phyloP scores from a whole-genome alignment of 2,113 vertebrate genomes.

The Natator depressus region DNA sequence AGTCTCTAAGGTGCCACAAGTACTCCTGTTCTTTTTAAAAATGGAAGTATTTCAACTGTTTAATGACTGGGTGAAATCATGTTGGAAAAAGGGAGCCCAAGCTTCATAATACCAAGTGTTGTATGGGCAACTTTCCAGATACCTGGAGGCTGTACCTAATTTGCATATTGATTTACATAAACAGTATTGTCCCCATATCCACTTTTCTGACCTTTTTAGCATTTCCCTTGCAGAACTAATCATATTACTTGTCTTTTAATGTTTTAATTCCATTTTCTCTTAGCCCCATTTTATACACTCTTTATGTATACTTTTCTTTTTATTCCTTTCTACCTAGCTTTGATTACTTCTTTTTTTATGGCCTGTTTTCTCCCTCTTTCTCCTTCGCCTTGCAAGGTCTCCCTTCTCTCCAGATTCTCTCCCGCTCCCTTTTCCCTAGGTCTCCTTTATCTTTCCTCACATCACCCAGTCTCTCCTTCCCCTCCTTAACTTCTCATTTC shows the following conservation, averaged over 20 bases:
- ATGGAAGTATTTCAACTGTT: slow-evolving; percentile 15
- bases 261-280: slow-evolving; percentile 48
- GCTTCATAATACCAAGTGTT: slow-evolving; percentile 65
- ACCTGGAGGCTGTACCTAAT: slow-evolving; percentile 62
- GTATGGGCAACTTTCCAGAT: slow-evolving; percentile 68
- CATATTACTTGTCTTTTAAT: slow-evolving; percentile 67
- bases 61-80: slow-evolving; percentile 38
- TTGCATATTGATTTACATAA: slow-evolving; percentile 74
- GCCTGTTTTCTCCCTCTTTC: neutral
- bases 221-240: slow-evolving; percentile 63
- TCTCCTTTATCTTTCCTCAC: neutral
- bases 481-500: neutral
- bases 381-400: neutral
- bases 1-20: too few species aligned
- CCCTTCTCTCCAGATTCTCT: neutral
- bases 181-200: slow-evolving; percentile 66
- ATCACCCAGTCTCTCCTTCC: neutral
- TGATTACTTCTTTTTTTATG: slow-evolving; percentile 7
- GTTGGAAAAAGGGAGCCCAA: slow-evolving; percentile 61
- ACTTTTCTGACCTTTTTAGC: slow-evolving; percentile 66
- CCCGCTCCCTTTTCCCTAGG: neutral
- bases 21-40: neutral
- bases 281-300: slow-evolving; percentile 30
- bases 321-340: neutral
- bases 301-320: slow-evolving; percentile 11